Conservation (phyloP, 2,113 vertebrate species). For the Entelurus aequoreus region DNA sequence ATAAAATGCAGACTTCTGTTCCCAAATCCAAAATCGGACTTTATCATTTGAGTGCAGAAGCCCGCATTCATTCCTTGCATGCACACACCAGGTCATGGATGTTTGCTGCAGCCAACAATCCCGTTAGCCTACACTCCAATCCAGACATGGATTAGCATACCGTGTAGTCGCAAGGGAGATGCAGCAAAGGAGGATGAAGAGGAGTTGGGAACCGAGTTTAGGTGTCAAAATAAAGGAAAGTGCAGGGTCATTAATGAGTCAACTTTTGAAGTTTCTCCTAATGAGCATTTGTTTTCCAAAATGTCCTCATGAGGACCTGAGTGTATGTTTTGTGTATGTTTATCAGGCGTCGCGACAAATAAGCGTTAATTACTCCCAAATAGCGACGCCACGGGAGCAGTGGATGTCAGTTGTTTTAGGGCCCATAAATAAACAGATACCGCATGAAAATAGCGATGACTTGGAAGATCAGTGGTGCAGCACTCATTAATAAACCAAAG, state of each 20-base stretch:
- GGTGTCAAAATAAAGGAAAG: not conserved
- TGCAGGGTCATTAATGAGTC: constrained; percentile 41
- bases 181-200: constrained; percentile 25
- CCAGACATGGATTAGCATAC: constrained; percentile 60
- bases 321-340: constrained; percentile 17
- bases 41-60: constrained; percentile 53
- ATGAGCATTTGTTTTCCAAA: constrained; percentile 36
- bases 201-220: not conserved
- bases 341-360: constrained; percentile 29
- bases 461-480: constrained; percentile 47
- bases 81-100: constrained; percentile 50
- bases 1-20: constrained; percentile 34
- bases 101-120: constrained; percentile 52
- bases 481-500: constrained; percentile 57
- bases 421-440: constrained; percentile 46
- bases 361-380: constrained; percentile 49
- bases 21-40: constrained; percentile 36
- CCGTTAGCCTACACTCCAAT: constrained; percentile 50
- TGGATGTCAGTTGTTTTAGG: constrained; percentile 7
- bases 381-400: constrained; percentile 31
- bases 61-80: constrained; percentile 41
- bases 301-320: constrained; percentile 3
- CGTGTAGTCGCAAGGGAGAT: constrained; percentile 37
- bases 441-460: constrained; percentile 45
- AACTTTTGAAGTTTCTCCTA: constrained; percentile 49